phyloP scores from a whole-genome alignment of 1,140 invertebrate species.

The Paralvinella palmiformis region DNA sequence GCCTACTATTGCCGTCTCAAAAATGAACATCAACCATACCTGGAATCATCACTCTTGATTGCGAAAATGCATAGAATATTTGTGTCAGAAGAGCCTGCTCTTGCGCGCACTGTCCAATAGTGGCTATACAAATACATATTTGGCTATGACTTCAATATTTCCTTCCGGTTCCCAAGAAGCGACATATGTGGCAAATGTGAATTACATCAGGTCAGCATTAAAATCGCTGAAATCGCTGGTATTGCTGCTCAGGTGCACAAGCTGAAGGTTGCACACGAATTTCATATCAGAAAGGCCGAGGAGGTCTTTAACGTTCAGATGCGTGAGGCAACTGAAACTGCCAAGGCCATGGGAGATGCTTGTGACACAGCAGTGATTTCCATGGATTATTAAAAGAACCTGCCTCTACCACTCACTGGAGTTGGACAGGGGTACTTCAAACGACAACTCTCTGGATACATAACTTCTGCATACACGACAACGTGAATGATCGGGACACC shows the following conservation, averaged over 20 bases:
- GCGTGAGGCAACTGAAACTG: neutral
- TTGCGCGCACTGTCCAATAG: no score
- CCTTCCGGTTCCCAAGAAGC: no score
- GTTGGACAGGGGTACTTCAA: neutral
- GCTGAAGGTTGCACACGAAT: neutral
- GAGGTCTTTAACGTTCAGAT: neutral
- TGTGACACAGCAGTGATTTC: neutral
- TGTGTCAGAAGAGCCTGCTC: no score
- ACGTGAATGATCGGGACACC: neutral
- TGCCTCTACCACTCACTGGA: neutral
- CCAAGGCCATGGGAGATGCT: neutral
- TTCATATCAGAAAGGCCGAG: neutral
- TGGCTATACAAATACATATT: neutral
- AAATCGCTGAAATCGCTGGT: neutral
- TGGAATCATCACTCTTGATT: neutral
- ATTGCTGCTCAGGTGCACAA: neutral
- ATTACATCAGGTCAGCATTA: neutral
- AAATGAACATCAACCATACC: neutral
- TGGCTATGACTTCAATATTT: neutral
- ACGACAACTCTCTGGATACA: neutral
- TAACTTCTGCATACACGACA: constrained; percentile 4
- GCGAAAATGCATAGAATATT: neutral
- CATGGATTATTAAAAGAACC: neutral
- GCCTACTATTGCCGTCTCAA: neutral
- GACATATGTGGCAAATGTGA: no score